Conservation (phyloP, 2,888 invertebrate species). For the Limenitis camilla region DNA sequence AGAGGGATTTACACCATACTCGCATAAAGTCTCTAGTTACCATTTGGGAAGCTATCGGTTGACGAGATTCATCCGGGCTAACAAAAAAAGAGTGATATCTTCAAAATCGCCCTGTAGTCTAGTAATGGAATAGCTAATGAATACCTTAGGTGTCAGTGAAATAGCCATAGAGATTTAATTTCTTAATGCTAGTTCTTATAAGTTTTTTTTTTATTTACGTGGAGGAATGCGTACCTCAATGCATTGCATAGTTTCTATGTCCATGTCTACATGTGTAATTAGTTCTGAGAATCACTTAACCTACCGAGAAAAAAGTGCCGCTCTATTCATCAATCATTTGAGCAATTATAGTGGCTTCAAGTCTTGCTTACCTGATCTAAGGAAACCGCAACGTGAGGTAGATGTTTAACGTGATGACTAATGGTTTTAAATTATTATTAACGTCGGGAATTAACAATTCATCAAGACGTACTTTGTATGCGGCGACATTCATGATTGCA, state of each 20-base stretch:
- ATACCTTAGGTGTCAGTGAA: too few relatives aligned
- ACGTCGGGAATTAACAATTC: neutral
- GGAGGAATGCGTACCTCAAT: neutral
- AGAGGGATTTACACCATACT: too few relatives aligned
- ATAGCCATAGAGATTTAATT: too few relatives aligned
- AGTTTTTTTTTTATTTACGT: neutral
- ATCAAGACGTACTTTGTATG: conserved; percentile 2
- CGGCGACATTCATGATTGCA: conserved; percentile 5
- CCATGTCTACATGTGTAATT: neutral
- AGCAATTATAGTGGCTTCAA: conserved; percentile 1
- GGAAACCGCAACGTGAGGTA: conserved; percentile 4
- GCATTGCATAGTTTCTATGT: neutral
- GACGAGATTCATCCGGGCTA: too few relatives aligned
- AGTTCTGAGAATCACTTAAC: neutral
- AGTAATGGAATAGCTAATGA: too few relatives aligned
- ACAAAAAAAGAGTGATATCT: too few relatives aligned
- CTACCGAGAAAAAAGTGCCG: neutral
- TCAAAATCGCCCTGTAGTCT: too few relatives aligned
- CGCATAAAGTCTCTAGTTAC: too few relatives aligned
- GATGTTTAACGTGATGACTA: conserved; percentile 6
- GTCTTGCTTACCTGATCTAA: conserved; percentile 1
- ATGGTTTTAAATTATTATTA: conserved; percentile 3
- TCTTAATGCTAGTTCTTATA: too few relatives aligned
- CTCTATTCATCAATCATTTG: conserved; percentile 4
- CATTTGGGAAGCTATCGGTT: too few relatives aligned